A percentile compares a stretch with the other conserved stretches of the same genome.
Conservation (phyloP, 1,140 invertebrate genomes). For the Neodiprion lecontei region DNA sequence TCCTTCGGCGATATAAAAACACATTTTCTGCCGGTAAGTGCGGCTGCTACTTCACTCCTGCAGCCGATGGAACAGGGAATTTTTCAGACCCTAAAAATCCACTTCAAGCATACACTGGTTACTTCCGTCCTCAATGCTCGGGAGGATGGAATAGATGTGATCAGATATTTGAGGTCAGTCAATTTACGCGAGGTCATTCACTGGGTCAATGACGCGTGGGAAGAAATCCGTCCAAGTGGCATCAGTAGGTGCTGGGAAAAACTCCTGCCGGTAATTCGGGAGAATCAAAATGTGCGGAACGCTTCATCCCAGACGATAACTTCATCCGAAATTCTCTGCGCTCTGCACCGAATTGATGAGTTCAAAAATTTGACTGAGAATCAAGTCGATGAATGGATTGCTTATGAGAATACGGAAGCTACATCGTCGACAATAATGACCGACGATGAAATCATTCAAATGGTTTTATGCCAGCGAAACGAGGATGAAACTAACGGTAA, state of each 20-base stretch:
- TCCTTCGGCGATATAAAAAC: constrained; percentile 34
- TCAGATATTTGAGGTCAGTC: constrained; percentile 15
- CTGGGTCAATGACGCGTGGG: background rate
- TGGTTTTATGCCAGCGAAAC: constrained; percentile 17
- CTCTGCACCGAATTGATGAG: constrained; percentile 9
- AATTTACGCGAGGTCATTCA: background rate
- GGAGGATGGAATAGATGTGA: constrained; percentile 13
- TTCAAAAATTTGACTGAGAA: constrained; percentile 14
- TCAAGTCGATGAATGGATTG: constrained; percentile 21
- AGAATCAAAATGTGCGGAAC: constrained; percentile 18
- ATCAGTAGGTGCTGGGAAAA: background rate
- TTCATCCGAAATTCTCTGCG: background rate
- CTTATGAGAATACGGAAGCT: constrained; percentile 1
- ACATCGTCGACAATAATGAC: constrained; percentile 17
- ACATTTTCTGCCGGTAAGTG: constrained; percentile 52
- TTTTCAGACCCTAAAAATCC: constrained; percentile 14
- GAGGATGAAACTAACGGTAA: constrained; percentile 22
- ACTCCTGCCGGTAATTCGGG: background rate
- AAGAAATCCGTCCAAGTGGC: background rate
- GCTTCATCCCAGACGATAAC: constrained; percentile 9
- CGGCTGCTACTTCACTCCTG: constrained; percentile 42
- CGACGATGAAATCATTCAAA: constrained; percentile 23
- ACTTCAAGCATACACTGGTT: constrained; percentile 15
- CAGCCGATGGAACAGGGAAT: constrained; percentile 40
- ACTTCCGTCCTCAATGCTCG: constrained; percentile 18